Base-by-base conservation (phyloP, 2,113 vertebrate species). In the Peromyscus californicus region DNA sequence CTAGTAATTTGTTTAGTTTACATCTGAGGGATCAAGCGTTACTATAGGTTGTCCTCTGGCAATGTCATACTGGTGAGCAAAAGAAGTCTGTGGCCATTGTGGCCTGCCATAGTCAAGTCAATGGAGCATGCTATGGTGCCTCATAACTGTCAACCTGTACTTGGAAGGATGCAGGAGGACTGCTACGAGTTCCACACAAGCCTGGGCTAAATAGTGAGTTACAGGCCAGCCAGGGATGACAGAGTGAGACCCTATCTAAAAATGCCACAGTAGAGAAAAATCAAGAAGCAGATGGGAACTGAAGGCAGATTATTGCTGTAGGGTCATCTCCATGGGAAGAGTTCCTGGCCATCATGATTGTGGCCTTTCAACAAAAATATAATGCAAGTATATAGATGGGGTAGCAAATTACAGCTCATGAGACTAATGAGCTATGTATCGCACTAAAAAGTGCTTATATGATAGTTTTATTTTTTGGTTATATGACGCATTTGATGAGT, bases 1-100 rank as follows among this genome's bases (percentile, higher is more conserved):
- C 87, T 86, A 26, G 36, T 86, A 96, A 78, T 90, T 97, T 91
- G 85, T 36, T 86, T 42, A 83, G n/a, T 94, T 94, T 97, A 54
- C 61, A 96, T n/a, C 87, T 84, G 61, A 94, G n/a, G 42, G 36
- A 93, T 95, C 70, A 69, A 54, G 75, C 87, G 69, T 94, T 89
- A 48, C 61, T 7, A 36, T 69, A 78, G 24, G 29, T 75, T 93
- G 45, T 96, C 86, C 82, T 97, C 26, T 95, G 76, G 42, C 33
- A 76, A 13, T 93, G 91, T 78, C 86, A 82, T 54, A 21, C 31
- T 61, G 86, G 33, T 87, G 89, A 91, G 78, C 89, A 91, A 31
- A 39, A 79, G 75, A 63, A 94, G 39, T 93, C 48, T 94, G 39
- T 79, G 57, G n/a, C 70, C n/a, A 10, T 33, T 76, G 39, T 90